Percentiles rank a stretch among this genome's conserved stretches.
Conservation (phyloP, 1,140 invertebrate species). For the Drosophila prosaltans region DNA sequence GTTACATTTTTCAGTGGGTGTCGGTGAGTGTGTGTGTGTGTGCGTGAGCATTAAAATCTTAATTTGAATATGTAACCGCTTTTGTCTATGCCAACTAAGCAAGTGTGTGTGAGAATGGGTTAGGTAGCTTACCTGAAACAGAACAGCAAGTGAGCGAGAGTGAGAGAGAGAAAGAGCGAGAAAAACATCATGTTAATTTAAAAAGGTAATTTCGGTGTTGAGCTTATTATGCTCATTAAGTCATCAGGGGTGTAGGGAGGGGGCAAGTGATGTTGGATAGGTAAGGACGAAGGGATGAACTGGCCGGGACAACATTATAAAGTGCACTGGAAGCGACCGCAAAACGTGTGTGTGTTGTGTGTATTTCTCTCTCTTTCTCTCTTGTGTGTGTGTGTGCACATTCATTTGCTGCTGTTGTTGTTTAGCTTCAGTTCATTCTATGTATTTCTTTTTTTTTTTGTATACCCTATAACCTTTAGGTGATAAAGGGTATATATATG, state of each 20-base stretch:
- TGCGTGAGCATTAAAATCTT: constrained; percentile 77
- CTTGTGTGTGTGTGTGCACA: constrained; percentile 41
- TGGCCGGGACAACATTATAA: constrained; percentile 55
- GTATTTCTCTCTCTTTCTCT: background rate
- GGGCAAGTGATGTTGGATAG: background rate
- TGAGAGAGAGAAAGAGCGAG: too few relatives aligned
- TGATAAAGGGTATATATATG: background rate
- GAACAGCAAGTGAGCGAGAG: background rate
- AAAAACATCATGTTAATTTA: constrained; percentile 75
- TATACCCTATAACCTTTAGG: background rate
- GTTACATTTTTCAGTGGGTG: background rate
- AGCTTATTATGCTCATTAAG: constrained; percentile 82
- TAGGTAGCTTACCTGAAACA: constrained; percentile 16
- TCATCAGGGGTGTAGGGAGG: constrained; percentile 51
- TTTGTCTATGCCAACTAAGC: constrained; percentile 58
- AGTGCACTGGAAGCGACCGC: constrained; percentile 62
- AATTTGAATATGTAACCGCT: constrained; percentile 79
- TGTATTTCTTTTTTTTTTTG: background rate
- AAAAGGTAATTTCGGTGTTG: constrained; percentile 78
- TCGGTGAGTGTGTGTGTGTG: constrained; percentile 12
- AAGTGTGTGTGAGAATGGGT: constrained; percentile 8
- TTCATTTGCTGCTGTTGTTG: constrained; percentile 61
- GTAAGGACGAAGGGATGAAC: constrained; percentile 6
- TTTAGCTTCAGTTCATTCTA: constrained; percentile 35
- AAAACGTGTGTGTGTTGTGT: constrained; percentile 52